Conservation (phyloP, 2,113 vertebrate genomes). For the Trichomycterus rosablanca region DNA sequence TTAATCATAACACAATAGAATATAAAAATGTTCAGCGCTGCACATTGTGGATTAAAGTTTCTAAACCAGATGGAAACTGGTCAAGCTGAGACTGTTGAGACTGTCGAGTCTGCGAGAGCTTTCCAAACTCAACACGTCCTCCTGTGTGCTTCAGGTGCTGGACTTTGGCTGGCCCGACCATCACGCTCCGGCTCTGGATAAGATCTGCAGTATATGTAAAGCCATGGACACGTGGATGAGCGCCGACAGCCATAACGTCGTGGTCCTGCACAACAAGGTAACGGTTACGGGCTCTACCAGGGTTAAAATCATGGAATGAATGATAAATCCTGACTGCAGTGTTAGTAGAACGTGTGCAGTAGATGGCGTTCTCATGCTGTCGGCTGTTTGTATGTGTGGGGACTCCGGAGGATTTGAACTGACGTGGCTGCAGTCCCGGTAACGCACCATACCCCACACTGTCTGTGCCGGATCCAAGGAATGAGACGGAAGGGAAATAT, state of each 20-base stretch:
- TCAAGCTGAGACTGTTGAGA: too few relatives aligned
- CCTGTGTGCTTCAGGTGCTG: conserved; percentile 75
- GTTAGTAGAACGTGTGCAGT: too few relatives aligned
- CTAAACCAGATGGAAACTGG: too few relatives aligned
- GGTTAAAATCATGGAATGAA: too few relatives aligned
- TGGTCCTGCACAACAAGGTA: conserved; percentile 97
- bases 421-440: background rate
- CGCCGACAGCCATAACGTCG: conserved; percentile 80
- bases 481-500: conserved; percentile 8
- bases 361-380: conserved; percentile 46
- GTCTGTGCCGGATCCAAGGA: conserved; percentile 15
- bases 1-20: too few relatives aligned
- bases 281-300: background rate
- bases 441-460: background rate
- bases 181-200: conserved; percentile 92
- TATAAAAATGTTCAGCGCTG: too few relatives aligned
- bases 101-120: too few relatives aligned
- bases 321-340: too few relatives aligned
- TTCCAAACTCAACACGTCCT: too few relatives aligned
- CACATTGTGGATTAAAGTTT: too few relatives aligned
- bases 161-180: conserved; percentile 97
- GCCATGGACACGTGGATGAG: conserved; percentile 98
- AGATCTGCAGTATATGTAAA: conserved; percentile 97
- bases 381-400: background rate
- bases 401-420: background rate